A percentile compares a stretch with the other conserved stretches of the same genome.
These are phyloP conservation scores for Chionoecetes opilio DNA, from an alignment of 1,140 invertebrate species.

Conservation along the genomic window DNA sequence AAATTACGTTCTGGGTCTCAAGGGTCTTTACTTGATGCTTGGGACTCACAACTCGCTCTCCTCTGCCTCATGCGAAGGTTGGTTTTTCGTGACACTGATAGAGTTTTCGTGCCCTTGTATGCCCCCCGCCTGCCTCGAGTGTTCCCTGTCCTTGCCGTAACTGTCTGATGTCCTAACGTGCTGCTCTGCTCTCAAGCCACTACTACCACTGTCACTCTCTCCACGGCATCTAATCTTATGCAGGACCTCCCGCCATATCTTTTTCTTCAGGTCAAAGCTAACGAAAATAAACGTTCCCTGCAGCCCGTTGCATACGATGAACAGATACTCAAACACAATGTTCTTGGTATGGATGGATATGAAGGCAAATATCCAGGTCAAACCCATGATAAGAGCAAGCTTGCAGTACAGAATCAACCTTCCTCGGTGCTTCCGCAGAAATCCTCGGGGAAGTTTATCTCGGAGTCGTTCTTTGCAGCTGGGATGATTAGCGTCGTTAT, in stretches of 20 bases:
- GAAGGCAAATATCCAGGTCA: conserved; percentile 84
- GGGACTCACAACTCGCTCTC: too few relatives aligned
- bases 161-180: too few relatives aligned
- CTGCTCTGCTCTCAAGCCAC: too few relatives aligned
- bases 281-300: conserved; percentile 89
- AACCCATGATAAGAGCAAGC: conserved; percentile 85
- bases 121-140: too few relatives aligned
- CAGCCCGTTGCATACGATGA: conserved; percentile 84
- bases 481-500: not conserved
- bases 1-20: too few relatives aligned
- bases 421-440: conserved; percentile 75
- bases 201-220: too few relatives aligned
- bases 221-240: conserved; percentile 83
- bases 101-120: too few relatives aligned
- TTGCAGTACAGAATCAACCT: conserved; percentile 85
- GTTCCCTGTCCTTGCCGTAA: too few relatives aligned
- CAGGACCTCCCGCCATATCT: conserved; percentile 86
- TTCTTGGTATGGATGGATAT: conserved; percentile 68
- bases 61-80: too few relatives aligned
- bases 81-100: too few relatives aligned
- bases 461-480: conserved; percentile 51
- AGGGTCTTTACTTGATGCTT: too few relatives aligned
- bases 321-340: conserved; percentile 83
- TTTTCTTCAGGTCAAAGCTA: conserved; percentile 89
- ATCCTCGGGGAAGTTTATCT: conserved; percentile 71